Base-by-base conservation (phyloP, 2,113 vertebrate genomes). In the Salvelinus namaycush region DNA sequence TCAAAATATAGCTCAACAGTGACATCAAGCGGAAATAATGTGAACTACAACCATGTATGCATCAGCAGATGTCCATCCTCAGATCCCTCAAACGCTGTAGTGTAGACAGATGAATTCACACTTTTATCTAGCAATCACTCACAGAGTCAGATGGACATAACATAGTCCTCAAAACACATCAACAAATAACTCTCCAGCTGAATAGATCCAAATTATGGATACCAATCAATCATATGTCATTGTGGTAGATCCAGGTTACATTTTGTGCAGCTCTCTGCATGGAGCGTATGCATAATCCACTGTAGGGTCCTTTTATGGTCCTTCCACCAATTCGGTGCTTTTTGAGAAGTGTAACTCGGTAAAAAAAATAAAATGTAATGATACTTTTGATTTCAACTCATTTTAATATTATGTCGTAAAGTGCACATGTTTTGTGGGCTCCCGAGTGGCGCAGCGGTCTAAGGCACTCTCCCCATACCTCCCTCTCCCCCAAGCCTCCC, bases 1-100 rank as follows among this genome's bases (percentile, higher is more conserved):
- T 8, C 3, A 13, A 81, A 89, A 89, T 84, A 81, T 86, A 82
- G 86, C 64, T 76, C 82, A 90, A 91, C 82, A 82, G 76, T 86
- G 92, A 84, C 91, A 86, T 66, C 91, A 86, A 64, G 91, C 81
- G 88, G 76, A 39, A 54, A 24, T 1, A 0, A 1, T 22, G 44
- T 69, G 82, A 80, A 88, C 44, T 71, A 73, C 79, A 77, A 60
- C 24, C 71, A 60, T 24, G 22, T 24, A n/a, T 5, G 22, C 18
- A 18, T 16, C 16, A 18, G 16, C 13, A 16, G 7, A 62, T 6
- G n/a, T 62, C 24, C 5, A 3, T 34, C 2, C 29, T 5, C 66
- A 31, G 27, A 68, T 29, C 66, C 29, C 5, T 22, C 66, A 31
- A 49, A 69, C 34, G 4, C 12, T 39, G 34, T 9, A 9, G 8